Conservation (phyloP, 2,888 invertebrate genomes). For the Protonemura montana region DNA sequence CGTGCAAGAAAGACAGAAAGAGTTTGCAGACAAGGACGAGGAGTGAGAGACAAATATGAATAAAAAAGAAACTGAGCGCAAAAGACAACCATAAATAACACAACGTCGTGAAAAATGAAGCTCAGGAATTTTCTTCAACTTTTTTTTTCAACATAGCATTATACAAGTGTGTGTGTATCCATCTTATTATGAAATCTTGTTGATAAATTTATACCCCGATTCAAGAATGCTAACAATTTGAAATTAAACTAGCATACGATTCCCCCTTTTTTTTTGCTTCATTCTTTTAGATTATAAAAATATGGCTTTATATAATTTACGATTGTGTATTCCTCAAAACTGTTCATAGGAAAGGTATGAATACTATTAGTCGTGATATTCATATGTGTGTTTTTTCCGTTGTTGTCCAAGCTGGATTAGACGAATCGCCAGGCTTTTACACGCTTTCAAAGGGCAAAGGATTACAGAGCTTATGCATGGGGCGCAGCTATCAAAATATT, state of each 20-base stretch:
- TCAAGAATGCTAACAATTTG: slow-evolving; percentile 7
- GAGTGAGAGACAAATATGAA: slow-evolving; percentile 43
- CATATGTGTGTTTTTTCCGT: neutral
- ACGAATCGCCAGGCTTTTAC: neutral
- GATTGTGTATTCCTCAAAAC: neutral
- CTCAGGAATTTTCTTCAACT: slow-evolving; percentile 40
- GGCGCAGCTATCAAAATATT: neutral
- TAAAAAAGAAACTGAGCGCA: slow-evolving; percentile 40
- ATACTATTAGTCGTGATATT: neutral
- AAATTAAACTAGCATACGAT: neutral
- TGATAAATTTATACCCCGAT: neutral
- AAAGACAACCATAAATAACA: slow-evolving; percentile 48
- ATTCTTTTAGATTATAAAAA: neutral
- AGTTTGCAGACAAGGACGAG: neutral
- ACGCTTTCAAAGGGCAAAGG: neutral
- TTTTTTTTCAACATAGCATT: slow-evolving; percentile 1
- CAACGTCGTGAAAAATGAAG: slow-evolving; percentile 47
- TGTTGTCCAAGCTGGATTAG: neutral
- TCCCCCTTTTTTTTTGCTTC: neutral
- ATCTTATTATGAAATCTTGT: slow-evolving; percentile 7
- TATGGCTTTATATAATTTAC: neutral
- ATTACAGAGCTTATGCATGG: neutral
- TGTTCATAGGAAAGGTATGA: neutral
- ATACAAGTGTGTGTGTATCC: neutral
- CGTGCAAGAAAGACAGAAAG: neutral